Evolutionary conservation across 2,113 vertebrate genomes (phyloP), one percentile per base, ranked within the genome.

Genomic region (Gambusia holbrooki): DNA sequence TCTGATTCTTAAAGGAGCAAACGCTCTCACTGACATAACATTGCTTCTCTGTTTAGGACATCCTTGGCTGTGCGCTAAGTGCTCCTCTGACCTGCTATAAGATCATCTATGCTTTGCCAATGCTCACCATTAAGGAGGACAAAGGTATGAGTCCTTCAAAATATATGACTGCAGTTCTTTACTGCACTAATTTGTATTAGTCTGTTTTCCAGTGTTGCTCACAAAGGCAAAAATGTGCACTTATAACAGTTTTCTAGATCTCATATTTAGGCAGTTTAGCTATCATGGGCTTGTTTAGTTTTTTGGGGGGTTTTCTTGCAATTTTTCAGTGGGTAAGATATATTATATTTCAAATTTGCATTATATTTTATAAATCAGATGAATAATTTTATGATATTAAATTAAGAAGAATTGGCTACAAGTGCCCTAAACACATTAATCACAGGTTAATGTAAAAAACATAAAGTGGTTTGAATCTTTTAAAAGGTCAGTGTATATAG

Each of bases 71-170:
- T 82, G 95, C 96, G 0, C 90, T 99, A 71, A 95, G 90, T 4
- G 97, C 97, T 7, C 98, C 98, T 25, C 91, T 99, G 66, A 96
- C 94, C 0, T 79, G 92, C 68, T 98, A 98, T 83, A 96, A 96
- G 77, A 93, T 96, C 63, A 95, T 98, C 9, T 97, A 97, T 0
- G 94, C 96, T 69, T 95, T 99, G 68, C 98, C 98, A 29, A 99
- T 99, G 98, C 95, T 99, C 72, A 98, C 97, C 45, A 98, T 99
- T 90, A 99, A 98, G 88, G 97, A 99, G 79, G 97, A 99, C 79
- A 99, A 99, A 98, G 98, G 98, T 99, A 96, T 48, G 11, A 72
- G 32, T 62, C 28, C 8, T n/a, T 17, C 4, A 48, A 1, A 42
- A 42, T 15, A 15, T 19, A 48, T 17, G 4, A 48, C 19, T 48